These are phyloP conservation scores for Bombus turneri DNA, from an alignment of 1,140 invertebrate species.

Conservation along the genomic window DNA sequence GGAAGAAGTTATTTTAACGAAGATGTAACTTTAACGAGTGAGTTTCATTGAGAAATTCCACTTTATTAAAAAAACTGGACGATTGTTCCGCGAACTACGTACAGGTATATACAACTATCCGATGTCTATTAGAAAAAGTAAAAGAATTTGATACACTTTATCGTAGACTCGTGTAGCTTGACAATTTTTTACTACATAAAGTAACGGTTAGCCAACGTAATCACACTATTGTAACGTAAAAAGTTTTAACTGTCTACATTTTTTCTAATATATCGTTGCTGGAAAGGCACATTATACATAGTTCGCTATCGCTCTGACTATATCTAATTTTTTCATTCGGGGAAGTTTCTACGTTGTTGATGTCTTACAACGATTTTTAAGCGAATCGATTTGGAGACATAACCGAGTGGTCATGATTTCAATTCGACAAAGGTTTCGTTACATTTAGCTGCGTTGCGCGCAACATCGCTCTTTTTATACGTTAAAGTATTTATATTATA, in stretches of 20 bases:
- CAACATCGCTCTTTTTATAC: constrained; percentile 56
- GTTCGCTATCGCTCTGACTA: constrained; percentile 50
- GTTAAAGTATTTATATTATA: constrained; percentile 45
- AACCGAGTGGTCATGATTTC: neutral
- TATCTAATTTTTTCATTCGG: constrained; percentile 28
- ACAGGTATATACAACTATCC: constrained; percentile 23
- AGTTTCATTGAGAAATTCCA: neutral
- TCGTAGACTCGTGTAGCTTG: constrained; percentile 49
- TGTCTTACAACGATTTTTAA: constrained; percentile 37
- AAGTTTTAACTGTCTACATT: constrained; percentile 34
- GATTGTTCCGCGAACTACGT: neutral
- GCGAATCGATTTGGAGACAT: constrained; percentile 6
- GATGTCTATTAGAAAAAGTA: constrained; percentile 25
- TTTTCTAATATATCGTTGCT: constrained; percentile 35
- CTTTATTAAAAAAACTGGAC: neutral
- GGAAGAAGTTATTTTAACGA: constrained; percentile 25
- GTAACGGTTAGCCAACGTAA: constrained; percentile 47
- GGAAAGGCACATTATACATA: neutral
- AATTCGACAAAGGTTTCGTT: neutral
- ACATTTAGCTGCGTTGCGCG: constrained; percentile 55
- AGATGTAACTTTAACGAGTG: neutral
- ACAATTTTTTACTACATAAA: constrained; percentile 49
- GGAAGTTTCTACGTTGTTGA: constrained; percentile 28
- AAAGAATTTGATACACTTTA: constrained; percentile 51
- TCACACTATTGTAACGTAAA: constrained; percentile 46